Evolutionary conservation across 1,140 invertebrate genomes (phyloP), one percentile per base, ranked within the genome.

Genomic region (Drosophila parabipectinata): DNA sequence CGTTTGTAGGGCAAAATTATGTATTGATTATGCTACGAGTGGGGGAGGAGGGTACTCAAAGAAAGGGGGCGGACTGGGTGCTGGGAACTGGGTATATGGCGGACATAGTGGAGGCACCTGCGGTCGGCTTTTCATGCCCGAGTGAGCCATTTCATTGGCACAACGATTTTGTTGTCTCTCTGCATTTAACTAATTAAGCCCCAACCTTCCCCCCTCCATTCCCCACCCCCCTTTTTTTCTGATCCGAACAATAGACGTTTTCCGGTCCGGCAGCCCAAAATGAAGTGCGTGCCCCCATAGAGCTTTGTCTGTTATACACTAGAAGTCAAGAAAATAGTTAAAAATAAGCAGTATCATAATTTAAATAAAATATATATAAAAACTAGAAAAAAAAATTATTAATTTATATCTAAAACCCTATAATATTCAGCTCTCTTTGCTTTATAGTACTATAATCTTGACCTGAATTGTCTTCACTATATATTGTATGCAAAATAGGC

Each of bases 1-100:
- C 82, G 88, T 88, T 90, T 85, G 73, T 90, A 83, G 87, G 87
- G 74, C 87, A 90, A 90, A 90, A 83, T 87, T 90, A 66, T 90
- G 87, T 90, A 90, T 90, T 82, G 87, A 90, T 90, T 90, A 87
- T 83, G 88, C 52, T 74, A 21, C 21, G 21, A 21, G 21, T 3
- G 21, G 21, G 21, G 3, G 21, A 3, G 0, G 21, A 0, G 21
- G 21, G 1, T 1, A 21, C 50, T 56, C 47, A 12, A 9, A 21
- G 45, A n/a, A 14, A 41, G 15, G 45, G 3, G 58, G 2, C 6
- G 32, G 37, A 15, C 15, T 41, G 39, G 18, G 21, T 0, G 1
- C 8, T 34, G 34, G 34, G 55, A 3, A n/a, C 9, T 28, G 26
- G 26, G 26, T 5, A 26, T 26, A 30, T 15, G 30, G 4, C 37